Evolutionary conservation across 1,140 invertebrate genomes (phyloP), one percentile per base, ranked within the genome.

Genomic region (Temnothorax longispinosus): DNA sequence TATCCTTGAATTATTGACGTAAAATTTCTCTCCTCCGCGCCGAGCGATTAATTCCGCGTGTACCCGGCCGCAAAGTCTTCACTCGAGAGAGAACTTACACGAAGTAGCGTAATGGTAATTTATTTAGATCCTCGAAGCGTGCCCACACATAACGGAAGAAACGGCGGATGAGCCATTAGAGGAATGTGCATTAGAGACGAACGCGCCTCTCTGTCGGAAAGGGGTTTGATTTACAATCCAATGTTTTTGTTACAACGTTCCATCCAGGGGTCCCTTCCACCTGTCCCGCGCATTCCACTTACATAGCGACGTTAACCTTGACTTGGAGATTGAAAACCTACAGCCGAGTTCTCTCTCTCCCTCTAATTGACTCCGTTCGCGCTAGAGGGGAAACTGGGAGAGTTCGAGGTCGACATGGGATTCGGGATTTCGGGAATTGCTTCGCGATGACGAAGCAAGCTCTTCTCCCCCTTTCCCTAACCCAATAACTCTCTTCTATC

Each of bases 341-440:
- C n/a, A 62, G 77, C 82, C 88, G 85, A 41, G 77, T 81, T 27
- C 27, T 27, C 27, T 27, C 27, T 27, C 27, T 27, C 27, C 1
- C 54, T 89, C 85, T 90, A 90, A 90, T 90, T 90, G 89, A 90
- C 89, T 92, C 81, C 87, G 91, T 67, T 88, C 89, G 87, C 89
- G 87, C 62, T 74, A 69, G 58, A 90, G 89, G 89, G 91, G 89
- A 92, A 91, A 91, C 67, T 11, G 13, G 38, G 67, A 44, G 47
- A 44, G 47, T 88, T 80, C 78, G 85, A 88, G 87, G 87, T 92
- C 84, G 89, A 85, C 87, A 75, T 88, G 91, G 92, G 90, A 90
- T 90, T 35, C 56, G 85, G 91, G 90, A 93, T 94, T 94, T 93
- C 90, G 89, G 91, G 91, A 93, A 94, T 94, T 94, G 91, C 89